Base-by-base conservation (phyloP, 2,113 vertebrate genomes). In the Leuciscus idus region DNA sequence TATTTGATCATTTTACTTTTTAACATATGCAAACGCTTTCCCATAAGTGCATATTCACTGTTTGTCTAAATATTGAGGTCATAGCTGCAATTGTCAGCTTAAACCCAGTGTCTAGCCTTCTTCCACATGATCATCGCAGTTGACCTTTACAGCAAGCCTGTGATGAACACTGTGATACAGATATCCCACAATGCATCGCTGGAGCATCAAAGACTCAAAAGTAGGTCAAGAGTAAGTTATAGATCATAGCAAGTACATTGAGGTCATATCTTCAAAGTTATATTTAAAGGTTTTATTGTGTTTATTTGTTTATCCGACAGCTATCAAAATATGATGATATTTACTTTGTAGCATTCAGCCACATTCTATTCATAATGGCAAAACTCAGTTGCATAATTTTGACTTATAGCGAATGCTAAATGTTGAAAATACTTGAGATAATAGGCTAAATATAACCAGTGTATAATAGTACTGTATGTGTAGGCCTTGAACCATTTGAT, bases 201-300 rank as follows among this genome's bases (percentile, higher is more conserved):
- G 57, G 75, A 81, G 64, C 62, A 89, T 89, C 76, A 89, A 89
- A 89, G 85, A 76, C 13, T 59, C 57, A 52, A 68, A 50, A n/a
- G 39, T 81, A 66, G 80, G 61, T 62, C 68, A 52, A 57, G 39
- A 75, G 26, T 57, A 43, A 17, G 48, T 52, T 83, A 70, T 48
- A 85, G 64, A 84, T 84, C 81, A 84, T 33, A 12, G 19, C 36
- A 12, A 59, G 36, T 59, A 62, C 70, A 52, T 70, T 66, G 1
- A 81, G 61, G 81, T 83, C 62, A 83, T 11, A 6, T n/a, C 21
- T 83, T 68, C 2, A 70, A 62, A 62, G 26, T 9, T 11, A 59
- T 6, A 26, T 59, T 62, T 7, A 23, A 43, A 28, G 68, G 19
- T 39, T 70, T 70, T 9, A 36, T 36, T 70, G 36, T 70, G 66